Conservation (phyloP, 2,888 invertebrate species). For the Ichneumoninae sp. region DNA sequence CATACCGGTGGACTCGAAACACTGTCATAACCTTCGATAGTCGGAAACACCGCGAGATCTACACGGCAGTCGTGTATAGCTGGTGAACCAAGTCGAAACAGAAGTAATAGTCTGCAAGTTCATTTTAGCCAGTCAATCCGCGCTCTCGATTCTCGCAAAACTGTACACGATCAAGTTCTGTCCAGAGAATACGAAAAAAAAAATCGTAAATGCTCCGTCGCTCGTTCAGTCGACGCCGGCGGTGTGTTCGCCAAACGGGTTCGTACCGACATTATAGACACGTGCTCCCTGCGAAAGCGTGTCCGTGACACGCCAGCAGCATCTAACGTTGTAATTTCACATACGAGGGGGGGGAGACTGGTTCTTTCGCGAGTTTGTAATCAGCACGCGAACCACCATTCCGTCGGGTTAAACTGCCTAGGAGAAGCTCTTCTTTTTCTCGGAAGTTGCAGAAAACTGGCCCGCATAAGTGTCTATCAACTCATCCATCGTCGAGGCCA, state of each 20-base stretch:
- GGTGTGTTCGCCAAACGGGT: slow-evolving; percentile 60
- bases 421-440: slow-evolving; percentile 46
- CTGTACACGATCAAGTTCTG: slow-evolving; percentile 19
- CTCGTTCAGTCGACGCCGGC: slow-evolving; percentile 16
- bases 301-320: slow-evolving; percentile 64
- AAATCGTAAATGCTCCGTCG: slow-evolving; percentile 10
- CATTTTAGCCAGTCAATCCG: background rate
- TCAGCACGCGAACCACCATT: slow-evolving; percentile 65
- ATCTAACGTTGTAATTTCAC: slow-evolving; percentile 63
- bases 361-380: slow-evolving; percentile 65
- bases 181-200: background rate
- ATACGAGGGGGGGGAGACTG: slow-evolving; percentile 67
- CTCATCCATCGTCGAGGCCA: background rate
- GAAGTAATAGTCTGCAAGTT: slow-evolving; percentile 11
- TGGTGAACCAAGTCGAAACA: slow-evolving; percentile 1
- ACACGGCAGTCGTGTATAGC: background rate
- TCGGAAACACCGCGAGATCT: slow-evolving; percentile 37
- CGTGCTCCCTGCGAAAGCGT: slow-evolving; percentile 64
- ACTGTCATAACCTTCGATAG: slow-evolving; percentile 45
- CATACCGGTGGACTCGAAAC: slow-evolving; percentile 12
- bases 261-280: slow-evolving; percentile 62
- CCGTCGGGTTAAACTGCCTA: slow-evolving; percentile 46
- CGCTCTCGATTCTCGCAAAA: slow-evolving; percentile 25
- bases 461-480: background rate
- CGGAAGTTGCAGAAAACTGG: slow-evolving; percentile 46